Base-by-base conservation (phyloP, 2,113 vertebrate genomes). In the Oreochromis tanganicae region DNA sequence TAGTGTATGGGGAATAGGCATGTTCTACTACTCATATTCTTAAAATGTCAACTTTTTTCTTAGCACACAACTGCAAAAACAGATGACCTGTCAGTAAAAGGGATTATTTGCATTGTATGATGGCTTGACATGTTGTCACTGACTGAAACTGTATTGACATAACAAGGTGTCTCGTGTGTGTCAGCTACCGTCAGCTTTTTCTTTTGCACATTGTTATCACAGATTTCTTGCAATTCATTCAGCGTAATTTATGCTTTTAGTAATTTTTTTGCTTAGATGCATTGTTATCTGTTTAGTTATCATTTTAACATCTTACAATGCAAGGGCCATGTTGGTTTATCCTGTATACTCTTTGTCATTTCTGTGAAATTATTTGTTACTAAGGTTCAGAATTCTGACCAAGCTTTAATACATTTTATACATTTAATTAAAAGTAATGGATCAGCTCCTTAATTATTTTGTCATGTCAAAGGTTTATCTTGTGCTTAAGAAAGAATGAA, bases 271-370 rank as follows among this genome's bases (percentile, higher is more conserved):
- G n/a, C n/a, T 41, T 36, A 46, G 54, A 34, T 86, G 21, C 46
- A 36, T 57, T 57, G 27, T 41, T 43, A 84, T 63, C 21, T 91
- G 97, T 97, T 97, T 94, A 97, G 98, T 98, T 97, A 94, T 97
- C 97, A 94, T 95, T 97, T 97, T 96, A 95, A 19, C 24, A 75
- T 29, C 10, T 94, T 96, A 92, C 66, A 90, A 87, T 94, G 90
- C 82, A 91, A 95, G 91, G 96, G 96, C 97, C 98, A 98, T 95
- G 97, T 98, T 98, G 98, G 98, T 97, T 96, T 24, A 24, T 82
- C 43, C 4, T 95, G 90, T 94, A 88, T 29, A 71, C 94, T 90
- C 88, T 88, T 94, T 92, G 85, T 97, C 97, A 99, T 99, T 99
- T 99, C 96, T 97, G 93, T 97, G 97, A 99, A 99, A 99, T 96